A percentile compares a stretch with the other conserved stretches of the same genome.
These are phyloP conservation scores for Myripristis jacobus DNA, from an alignment of 2,797 vertebrate species.

Conservation along the genomic window DNA sequence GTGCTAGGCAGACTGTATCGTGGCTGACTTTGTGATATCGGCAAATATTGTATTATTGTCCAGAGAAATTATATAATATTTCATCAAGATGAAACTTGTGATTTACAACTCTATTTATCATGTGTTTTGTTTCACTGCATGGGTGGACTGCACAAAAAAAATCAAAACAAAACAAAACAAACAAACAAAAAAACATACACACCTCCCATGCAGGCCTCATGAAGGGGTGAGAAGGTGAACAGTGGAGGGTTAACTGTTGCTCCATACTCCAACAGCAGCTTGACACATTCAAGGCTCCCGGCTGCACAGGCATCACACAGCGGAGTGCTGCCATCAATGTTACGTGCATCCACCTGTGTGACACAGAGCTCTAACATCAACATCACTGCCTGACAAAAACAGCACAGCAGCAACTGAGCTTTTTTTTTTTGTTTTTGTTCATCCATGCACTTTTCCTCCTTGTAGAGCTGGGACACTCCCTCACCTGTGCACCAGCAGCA, in stretches of 20 bases:
- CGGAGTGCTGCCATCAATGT: slow-evolving; percentile 95
- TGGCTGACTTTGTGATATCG: too few relatives aligned
- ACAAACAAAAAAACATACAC: too few relatives aligned
- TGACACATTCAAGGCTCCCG: slow-evolving; percentile 91
- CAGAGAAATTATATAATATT: too few relatives aligned
- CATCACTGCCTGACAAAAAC: background rate
- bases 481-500: slow-evolving; percentile 87
- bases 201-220: slow-evolving; percentile 98
- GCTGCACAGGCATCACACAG: slow-evolving; percentile 96
- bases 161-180: too few relatives aligned
- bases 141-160: background rate
- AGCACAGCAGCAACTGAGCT: background rate
- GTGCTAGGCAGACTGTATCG: too few relatives aligned
- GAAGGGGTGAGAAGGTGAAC: slow-evolving; percentile 93
- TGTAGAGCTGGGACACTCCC: slow-evolving; percentile 2
- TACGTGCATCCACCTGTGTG: slow-evolving; percentile 92
- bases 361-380: background rate
- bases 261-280: slow-evolving; percentile 89
- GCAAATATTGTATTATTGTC: too few relatives aligned
- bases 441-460: background rate
- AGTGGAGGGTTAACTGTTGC: slow-evolving; percentile 93
- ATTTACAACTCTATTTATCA: too few relatives aligned
- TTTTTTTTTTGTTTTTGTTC: background rate
- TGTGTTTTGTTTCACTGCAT: background rate
- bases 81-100: too few relatives aligned